Conservation (phyloP, 2,113 vertebrate genomes). For the Bothrops jararaca region DNA sequence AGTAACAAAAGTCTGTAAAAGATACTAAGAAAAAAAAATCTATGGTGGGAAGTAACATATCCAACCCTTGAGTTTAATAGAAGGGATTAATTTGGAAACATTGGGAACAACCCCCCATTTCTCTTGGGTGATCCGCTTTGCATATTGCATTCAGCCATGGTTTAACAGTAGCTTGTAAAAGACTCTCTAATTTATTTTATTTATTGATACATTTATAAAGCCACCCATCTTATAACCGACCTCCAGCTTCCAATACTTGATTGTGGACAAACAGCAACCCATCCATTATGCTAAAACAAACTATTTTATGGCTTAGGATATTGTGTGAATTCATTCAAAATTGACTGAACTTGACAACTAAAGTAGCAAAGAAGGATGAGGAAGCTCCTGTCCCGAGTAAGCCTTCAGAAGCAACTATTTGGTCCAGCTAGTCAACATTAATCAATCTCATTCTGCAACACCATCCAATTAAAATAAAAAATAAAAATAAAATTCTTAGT, state of each 20-base stretch:
- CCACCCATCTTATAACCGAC: not conserved
- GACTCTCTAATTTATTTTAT: not conserved
- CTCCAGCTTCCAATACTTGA: not conserved
- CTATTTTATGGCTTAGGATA: too few species aligned
- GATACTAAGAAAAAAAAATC: constrained; percentile 10
- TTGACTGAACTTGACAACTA: too few species aligned
- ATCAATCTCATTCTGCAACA: not conserved
- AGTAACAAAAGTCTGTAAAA: constrained; percentile 34
- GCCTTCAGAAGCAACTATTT: not conserved
- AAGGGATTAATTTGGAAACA: not conserved
- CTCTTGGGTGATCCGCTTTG: not conserved
- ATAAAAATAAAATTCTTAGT: too few species aligned
- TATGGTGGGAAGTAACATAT: not conserved
- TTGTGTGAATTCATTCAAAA: too few species aligned
- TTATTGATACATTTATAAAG: not conserved
- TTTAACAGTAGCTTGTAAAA: not conserved
- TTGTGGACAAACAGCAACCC: not conserved
- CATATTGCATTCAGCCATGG: not conserved
- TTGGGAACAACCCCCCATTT: too few species aligned
- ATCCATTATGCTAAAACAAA: too few species aligned
- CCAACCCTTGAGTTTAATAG: not conserved
- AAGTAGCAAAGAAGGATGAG: too few species aligned
- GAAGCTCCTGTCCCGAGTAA: too few species aligned
- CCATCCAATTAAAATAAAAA: not conserved
- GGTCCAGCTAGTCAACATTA: not conserved